These are phyloP conservation scores for Heteropelma amictum DNA, from an alignment of 2,888 invertebrate species.

Conservation along the genomic window DNA sequence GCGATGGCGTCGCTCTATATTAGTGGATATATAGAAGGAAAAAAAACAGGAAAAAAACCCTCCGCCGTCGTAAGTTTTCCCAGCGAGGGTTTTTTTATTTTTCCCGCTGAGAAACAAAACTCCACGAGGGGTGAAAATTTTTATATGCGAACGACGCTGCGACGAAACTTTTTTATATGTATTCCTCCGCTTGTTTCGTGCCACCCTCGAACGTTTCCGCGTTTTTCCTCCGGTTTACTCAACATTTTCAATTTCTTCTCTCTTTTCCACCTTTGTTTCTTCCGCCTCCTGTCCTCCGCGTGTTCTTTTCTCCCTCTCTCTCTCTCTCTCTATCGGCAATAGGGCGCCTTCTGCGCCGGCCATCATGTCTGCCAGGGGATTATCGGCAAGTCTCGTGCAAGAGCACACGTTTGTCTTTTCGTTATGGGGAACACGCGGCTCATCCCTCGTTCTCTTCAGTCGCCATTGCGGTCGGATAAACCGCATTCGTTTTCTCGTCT, in stretches of 20 bases:
- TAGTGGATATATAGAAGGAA: conserved; percentile 24
- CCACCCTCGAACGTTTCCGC: not conserved
- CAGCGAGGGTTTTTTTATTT: not conserved
- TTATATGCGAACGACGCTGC: conserved; percentile 47
- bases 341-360: conserved; percentile 46
- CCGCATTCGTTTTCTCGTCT: not conserved
- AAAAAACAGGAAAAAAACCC: too few relatives aligned
- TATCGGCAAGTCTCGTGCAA: conserved; percentile 33
- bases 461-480: conserved; percentile 43
- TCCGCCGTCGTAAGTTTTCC: conserved; percentile 23
- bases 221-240: conserved; percentile 20
- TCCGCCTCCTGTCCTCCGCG: too few relatives aligned
- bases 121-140: conserved; percentile 38
- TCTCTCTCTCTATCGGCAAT: conserved; percentile 7
- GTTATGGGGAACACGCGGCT: not conserved
- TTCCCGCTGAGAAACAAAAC: conserved; percentile 18
- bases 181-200: conserved; percentile 2
- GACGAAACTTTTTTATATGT: not conserved
- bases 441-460: not conserved
- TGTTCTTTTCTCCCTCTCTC: conserved; percentile 65
- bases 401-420: conserved; percentile 9
- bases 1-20: conserved; percentile 40
- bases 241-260: conserved; percentile 66
- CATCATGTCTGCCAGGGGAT: conserved; percentile 51
- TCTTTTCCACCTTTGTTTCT: conserved; percentile 77